A percentile compares a stretch with the other conserved stretches of the same genome.
Conservation (phyloP, 1,140 invertebrate genomes). For the Procambarus virginalis region DNA sequence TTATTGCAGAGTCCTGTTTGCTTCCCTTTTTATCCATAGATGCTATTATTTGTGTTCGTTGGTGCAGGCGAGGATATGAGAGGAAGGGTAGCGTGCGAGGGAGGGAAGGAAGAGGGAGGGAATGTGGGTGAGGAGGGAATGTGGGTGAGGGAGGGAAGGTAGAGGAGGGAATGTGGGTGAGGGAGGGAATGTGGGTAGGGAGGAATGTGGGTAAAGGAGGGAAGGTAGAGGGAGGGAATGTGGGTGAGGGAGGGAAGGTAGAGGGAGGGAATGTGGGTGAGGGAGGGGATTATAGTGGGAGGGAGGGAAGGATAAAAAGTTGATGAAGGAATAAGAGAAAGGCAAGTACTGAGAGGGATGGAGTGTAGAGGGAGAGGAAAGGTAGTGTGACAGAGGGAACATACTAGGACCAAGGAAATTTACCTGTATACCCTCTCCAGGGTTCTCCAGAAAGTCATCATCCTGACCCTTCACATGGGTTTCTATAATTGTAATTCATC, state of each 20-base stretch:
- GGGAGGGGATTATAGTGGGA: not conserved
- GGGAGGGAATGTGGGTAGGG: too few species aligned
- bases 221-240: too few species aligned
- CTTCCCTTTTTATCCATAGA: slow-evolving; percentile 35
- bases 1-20: slow-evolving; percentile 42
- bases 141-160: not conserved
- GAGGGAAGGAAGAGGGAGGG: not conserved
- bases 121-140: not conserved
- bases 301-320: not conserved
- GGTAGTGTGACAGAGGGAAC: too few species aligned
- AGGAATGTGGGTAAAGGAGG: too few species aligned
- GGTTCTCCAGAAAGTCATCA: too few species aligned
- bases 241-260: not conserved
- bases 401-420: too few species aligned
- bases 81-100: not conserved
- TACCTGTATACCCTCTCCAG: too few species aligned
- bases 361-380: too few species aligned
- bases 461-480: too few species aligned
- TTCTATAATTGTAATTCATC: too few species aligned
- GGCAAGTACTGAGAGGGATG: too few species aligned
- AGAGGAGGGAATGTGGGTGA: not conserved
- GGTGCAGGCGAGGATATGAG: not conserved
- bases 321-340: too few species aligned
- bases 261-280: not conserved
- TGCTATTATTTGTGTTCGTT: slow-evolving; percentile 21